Base-by-base conservation (phyloP, 2,888 invertebrate genomes). In the Tromatobia lineatoria region DNA sequence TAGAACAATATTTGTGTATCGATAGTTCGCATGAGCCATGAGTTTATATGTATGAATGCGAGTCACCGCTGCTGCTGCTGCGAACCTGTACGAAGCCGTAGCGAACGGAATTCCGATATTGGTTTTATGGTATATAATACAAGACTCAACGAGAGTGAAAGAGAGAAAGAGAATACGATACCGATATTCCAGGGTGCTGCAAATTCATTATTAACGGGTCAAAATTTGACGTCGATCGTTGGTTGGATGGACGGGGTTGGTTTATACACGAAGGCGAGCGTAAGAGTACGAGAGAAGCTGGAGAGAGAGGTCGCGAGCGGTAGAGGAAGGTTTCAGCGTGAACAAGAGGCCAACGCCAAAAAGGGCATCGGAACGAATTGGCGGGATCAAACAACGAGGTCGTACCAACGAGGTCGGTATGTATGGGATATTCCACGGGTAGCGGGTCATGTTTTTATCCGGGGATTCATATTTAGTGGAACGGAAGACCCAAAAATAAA, bases 341-440 rank as follows among this genome's bases (percentile, higher is more conserved):
- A 29, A 34, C 15, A 29, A 34, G 47, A 74, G 61, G 29, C 25
- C 15, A 47, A 45, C 20, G n/a, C 52, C 64, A 76, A 64, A 25
- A 45, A 29, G 70, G 54, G n/a, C 42, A 50, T 64, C 50, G 64
- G 70, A 80, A 84, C 25, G 47, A 77, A 80, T 80, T 59, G 83
- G 54, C n/a, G 45, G 77, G 80, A 80, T 80, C 74, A 80, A 84
- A 84, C 69, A 78, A 74, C 67, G 74, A 67, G 47, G 57, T 45
- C 15, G 15, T 45, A 45, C 45, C 11, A 45, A 15, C 15, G 15
- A 3, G 15, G 18, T 50, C 6, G n/a, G 7, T 10, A 38, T 50
- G 3, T n/a, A 18, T 18, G n/a, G n/a, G n/a, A n/a, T 50, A 50
- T 47, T 47, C 3, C 7, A 6, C 3, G 50, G 13, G 57, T 8